Percentiles rank a stretch among this genome's conserved stretches.
Conservation (phyloP, 2,797 vertebrate genomes). For the Morelia viridis region DNA sequence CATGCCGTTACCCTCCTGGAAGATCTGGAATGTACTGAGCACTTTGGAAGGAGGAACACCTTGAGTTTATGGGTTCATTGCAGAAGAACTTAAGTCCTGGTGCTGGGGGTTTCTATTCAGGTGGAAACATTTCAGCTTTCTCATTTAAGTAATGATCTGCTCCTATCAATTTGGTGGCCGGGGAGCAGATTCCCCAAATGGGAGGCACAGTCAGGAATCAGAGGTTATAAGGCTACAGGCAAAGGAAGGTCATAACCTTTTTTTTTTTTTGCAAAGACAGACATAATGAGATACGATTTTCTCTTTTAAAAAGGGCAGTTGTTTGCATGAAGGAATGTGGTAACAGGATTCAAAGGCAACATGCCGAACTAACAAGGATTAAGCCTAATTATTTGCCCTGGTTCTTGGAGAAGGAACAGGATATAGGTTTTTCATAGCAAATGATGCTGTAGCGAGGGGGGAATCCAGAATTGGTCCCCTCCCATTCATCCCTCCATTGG, state of each 20-base stretch:
- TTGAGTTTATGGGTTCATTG: background rate
- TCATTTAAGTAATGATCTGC: slow-evolving; percentile 52
- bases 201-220: slow-evolving; percentile 42
- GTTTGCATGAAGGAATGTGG: slow-evolving; percentile 66
- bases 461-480: background rate
- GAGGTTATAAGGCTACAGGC: slow-evolving; percentile 67
- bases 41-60: background rate
- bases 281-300: slow-evolving; percentile 71
- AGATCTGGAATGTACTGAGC: background rate
- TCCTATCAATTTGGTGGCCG: slow-evolving; percentile 43
- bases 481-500: background rate
- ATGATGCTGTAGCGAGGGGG: background rate
- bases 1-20: background rate
- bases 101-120: background rate
- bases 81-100: background rate
- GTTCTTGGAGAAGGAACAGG: slow-evolving; percentile 38
- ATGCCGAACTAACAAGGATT: slow-evolving; percentile 66
- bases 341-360: slow-evolving; percentile 75
- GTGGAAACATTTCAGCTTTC: slow-evolving; percentile 37
- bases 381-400: slow-evolving; percentile 64
- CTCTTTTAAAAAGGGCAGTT: slow-evolving; percentile 38
- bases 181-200: slow-evolving; percentile 41
- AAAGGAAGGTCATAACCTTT: slow-evolving; percentile 80
- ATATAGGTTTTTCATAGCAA: slow-evolving; percentile 49
- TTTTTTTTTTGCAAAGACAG: slow-evolving; percentile 75